A percentile compares a stretch with the other conserved stretches of the same genome.
Evolutionary conservation across 1,140 invertebrate species (phyloP).

Genomic region (Atta texana): DNA sequence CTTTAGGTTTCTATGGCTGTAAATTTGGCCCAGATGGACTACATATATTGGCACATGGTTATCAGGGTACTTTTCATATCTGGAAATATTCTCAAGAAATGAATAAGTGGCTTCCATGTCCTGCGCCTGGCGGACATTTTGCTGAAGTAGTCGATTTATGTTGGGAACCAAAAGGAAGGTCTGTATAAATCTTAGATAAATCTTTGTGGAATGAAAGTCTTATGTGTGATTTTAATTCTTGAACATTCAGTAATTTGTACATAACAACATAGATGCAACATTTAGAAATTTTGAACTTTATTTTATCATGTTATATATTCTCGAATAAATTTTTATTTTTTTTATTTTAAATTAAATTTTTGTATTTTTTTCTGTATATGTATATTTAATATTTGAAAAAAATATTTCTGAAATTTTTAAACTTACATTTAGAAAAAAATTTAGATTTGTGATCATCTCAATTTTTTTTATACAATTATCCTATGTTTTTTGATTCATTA

Average conservation of each 20-base stretch:
- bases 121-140: constrained; percentile 95
- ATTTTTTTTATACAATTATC: too few relatives aligned
- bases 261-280: too few relatives aligned
- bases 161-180: constrained; percentile 93
- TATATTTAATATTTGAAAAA: too few relatives aligned
- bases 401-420: too few relatives aligned
- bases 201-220: not conserved
- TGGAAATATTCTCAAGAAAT: constrained; percentile 90
- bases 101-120: constrained; percentile 89
- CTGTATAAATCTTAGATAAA: constrained; percentile 51
- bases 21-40: constrained; percentile 91
- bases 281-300: not conserved
- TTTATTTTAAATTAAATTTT: not conserved
- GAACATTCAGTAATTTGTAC: not conserved
- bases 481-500: too few relatives aligned
- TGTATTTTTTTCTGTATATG: not conserved
- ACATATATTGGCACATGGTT: constrained; percentile 94
- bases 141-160: constrained; percentile 92
- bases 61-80: constrained; percentile 97
- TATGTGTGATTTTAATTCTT: not conserved
- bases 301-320: not conserved
- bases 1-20: constrained; percentile 96
- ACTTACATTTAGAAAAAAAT: too few relatives aligned
- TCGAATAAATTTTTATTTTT: not conserved
- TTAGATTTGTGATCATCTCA: too few relatives aligned